These are phyloP conservation scores for Paracanthobrama guichenoti DNA, from an alignment of 2,113 vertebrate species.

Conservation along the genomic window DNA sequence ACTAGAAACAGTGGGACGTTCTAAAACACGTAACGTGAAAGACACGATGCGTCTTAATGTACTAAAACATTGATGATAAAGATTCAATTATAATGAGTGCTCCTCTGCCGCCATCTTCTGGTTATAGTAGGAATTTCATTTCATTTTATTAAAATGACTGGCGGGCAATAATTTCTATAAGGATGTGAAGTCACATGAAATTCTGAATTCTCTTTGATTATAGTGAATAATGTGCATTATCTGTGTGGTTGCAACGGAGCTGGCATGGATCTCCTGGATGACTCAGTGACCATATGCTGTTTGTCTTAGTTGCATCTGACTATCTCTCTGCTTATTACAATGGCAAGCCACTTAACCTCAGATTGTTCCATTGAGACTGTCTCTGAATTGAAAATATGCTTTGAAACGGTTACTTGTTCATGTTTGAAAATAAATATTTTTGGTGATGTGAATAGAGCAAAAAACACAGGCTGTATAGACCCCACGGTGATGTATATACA, in stretches of 20 bases:
- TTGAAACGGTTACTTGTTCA: not conserved
- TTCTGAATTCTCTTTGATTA: not conserved
- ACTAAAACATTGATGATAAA: too few species aligned
- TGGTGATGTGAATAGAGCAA: not conserved
- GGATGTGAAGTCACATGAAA: too few species aligned
- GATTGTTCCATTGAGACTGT: not conserved
- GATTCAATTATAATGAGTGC: too few species aligned
- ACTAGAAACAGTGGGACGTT: too few species aligned
- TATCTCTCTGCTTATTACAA: conserved; percentile 8
- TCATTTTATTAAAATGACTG: too few species aligned
- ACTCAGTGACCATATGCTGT: conserved; percentile 24
- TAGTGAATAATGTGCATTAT: not conserved
- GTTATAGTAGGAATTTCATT: too few species aligned
- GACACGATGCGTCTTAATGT: too few species aligned
- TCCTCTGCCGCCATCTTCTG: too few species aligned
- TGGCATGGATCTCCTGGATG: conserved; percentile 17
- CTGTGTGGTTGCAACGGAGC: not conserved
- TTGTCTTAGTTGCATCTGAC: not conserved
- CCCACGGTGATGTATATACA: too few species aligned
- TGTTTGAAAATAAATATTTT: not conserved
- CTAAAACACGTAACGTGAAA: too few species aligned
- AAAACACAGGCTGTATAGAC: too few species aligned
- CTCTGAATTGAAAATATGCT: not conserved
- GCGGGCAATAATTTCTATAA: too few species aligned
- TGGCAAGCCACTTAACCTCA: conserved; percentile 9